These are phyloP conservation scores for Axis porcinus DNA, from an alignment of 2,113 vertebrate genomes.

Conservation along the genomic window DNA sequence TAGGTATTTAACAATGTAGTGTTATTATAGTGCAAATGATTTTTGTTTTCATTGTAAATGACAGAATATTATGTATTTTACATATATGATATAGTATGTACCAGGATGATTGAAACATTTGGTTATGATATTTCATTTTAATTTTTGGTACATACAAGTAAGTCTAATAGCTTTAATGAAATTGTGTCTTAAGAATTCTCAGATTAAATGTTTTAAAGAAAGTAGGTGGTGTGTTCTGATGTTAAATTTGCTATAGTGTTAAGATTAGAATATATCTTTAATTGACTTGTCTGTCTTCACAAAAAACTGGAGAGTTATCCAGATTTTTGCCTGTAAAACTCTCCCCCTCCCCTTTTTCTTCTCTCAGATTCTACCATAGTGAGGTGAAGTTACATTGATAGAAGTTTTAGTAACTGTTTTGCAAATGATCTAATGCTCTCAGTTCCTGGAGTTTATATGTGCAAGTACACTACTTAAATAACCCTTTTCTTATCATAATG, in stretches of 20 bases:
- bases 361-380: not conserved
- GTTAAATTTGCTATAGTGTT: not conserved
- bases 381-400: not conserved
- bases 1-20: constrained; percentile 2
- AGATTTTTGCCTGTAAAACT: not conserved
- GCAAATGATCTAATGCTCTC: not conserved
- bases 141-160: not conserved
- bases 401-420: not conserved
- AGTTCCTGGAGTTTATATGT: not conserved
- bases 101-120: not conserved
- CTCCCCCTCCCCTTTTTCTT: not conserved
- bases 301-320: not conserved
- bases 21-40: not conserved
- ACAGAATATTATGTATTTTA: not conserved
- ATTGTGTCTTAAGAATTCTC: not conserved
- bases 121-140: constrained; percentile 19
- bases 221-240: not conserved
- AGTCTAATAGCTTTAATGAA: constrained; percentile 19
- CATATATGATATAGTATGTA: not conserved
- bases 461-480: not conserved
- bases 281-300: not conserved
- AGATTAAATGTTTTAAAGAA: constrained; percentile 29
- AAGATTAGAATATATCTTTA: not conserved
- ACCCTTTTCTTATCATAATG: not conserved
- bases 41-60: constrained; percentile 8